phyloP scores from a whole-genome alignment of 2,888 invertebrate genomes.

The Archips xylosteana region DNA sequence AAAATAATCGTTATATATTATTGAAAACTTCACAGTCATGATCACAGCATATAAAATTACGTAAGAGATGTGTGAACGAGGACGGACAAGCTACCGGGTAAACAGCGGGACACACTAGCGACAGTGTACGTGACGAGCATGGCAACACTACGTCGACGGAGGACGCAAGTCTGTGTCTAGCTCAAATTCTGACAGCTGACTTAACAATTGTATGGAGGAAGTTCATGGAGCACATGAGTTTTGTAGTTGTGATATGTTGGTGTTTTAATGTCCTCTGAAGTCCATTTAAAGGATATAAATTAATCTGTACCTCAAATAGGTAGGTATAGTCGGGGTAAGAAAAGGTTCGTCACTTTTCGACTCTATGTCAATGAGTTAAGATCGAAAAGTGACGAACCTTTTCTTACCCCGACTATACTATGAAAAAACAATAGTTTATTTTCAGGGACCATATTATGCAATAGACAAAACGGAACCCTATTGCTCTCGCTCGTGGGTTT shows the following conservation, averaged over 20 bases:
- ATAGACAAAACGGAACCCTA: too few relatives aligned
- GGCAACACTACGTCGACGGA: conserved; percentile 53
- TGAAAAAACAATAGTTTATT: too few relatives aligned
- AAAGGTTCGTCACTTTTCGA: too few relatives aligned
- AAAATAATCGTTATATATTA: conserved; percentile 16
- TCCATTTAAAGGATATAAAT: too few relatives aligned
- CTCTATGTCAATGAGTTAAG: too few relatives aligned
- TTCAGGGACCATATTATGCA: too few relatives aligned
- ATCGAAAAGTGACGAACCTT: too few relatives aligned
- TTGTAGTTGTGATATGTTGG: not conserved
- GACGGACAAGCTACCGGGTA: conserved; percentile 48
- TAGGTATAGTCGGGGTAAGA: too few relatives aligned
- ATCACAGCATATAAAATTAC: conserved; percentile 41
- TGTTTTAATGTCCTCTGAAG: too few relatives aligned
- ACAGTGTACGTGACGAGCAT: conserved; percentile 67
- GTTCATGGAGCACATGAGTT: conserved; percentile 48
- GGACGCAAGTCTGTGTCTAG: conserved; percentile 63
- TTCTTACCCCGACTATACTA: too few relatives aligned
- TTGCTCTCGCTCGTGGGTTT: too few relatives aligned
- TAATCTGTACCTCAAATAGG: too few relatives aligned
- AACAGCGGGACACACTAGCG: conserved; percentile 37
- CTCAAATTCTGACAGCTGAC: conserved; percentile 61
- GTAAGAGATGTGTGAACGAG: conserved; percentile 55
- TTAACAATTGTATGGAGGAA: conserved; percentile 12
- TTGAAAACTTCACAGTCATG: conserved; percentile 25